Conservation (phyloP, 2,113 vertebrate genomes). For the Danio rerio region DNA sequence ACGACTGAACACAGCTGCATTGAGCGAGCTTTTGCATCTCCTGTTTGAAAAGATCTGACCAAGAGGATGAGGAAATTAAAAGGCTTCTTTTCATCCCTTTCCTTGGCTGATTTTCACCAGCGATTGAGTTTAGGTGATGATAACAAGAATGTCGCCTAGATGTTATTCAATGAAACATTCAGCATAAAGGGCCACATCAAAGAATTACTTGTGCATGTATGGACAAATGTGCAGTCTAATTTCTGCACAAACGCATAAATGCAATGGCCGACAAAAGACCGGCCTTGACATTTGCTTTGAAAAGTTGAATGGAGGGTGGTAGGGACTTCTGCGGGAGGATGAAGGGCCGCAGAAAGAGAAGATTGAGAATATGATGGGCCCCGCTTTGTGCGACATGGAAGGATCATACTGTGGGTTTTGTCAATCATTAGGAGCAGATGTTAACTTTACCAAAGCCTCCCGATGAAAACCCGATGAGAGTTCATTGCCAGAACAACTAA, state of each 20-base stretch:
- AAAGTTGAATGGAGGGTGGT: neutral
- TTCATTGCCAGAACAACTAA: neutral
- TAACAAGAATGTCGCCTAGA: conserved; percentile 1
- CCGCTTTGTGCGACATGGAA: neutral
- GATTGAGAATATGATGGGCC: conserved; percentile 10
- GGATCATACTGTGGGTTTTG: neutral
- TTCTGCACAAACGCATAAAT: neutral
- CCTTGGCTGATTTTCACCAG: neutral
- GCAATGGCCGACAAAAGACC: conserved; percentile 22
- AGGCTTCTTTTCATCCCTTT: conserved; percentile 32
- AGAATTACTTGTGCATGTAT: neutral
- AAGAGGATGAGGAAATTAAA: conserved; percentile 22
- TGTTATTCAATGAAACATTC: conserved; percentile 18
- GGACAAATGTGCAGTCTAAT: neutral
- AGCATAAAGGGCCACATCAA: conserved; percentile 18
- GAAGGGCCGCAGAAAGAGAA: conserved; percentile 5
- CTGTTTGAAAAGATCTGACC: conserved; percentile 24
- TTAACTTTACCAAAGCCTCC: neutral
- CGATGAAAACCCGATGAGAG: neutral
- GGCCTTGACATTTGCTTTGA: conserved; percentile 42
- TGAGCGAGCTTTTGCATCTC: conserved; percentile 10
- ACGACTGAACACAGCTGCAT: neutral
- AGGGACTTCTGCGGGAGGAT: conserved; percentile 1
- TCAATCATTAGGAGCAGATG: neutral
- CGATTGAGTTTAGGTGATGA: conserved; percentile 16